These are phyloP conservation scores for Arctopsyche grandis DNA, from an alignment of 1,140 invertebrate genomes.

Conservation along the genomic window DNA sequence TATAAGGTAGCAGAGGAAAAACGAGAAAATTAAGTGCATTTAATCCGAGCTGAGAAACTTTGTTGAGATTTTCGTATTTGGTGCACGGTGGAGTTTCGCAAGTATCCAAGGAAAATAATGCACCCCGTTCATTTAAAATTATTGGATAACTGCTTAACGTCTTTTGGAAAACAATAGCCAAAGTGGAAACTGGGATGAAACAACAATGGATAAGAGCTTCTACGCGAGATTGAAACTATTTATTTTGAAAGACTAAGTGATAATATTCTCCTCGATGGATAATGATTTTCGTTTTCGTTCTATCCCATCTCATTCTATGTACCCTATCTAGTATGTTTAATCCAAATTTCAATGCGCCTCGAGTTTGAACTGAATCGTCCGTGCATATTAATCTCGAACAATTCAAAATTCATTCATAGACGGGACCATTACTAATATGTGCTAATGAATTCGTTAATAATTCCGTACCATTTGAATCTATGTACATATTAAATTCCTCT, in stretches of 20 bases:
- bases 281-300: not conserved
- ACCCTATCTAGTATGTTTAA: too few species aligned
- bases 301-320: too few species aligned
- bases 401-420: too few species aligned
- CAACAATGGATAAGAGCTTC: slow-evolving; percentile 4
- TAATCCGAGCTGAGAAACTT: not conserved
- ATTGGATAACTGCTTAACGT: slow-evolving; percentile 43
- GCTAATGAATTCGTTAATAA: too few species aligned
- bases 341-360: too few species aligned
- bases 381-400: too few species aligned
- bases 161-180: slow-evolving; percentile 18
- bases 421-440: too few species aligned
- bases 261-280: not conserved
- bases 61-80: not conserved
- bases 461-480: too few species aligned
- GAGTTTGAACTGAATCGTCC: too few species aligned
- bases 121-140: slow-evolving; percentile 35
- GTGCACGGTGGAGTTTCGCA: not conserved
- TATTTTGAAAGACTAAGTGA: not conserved
- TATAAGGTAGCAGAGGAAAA: not conserved
- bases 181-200: not conserved
- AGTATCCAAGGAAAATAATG: not conserved
- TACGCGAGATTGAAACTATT: not conserved
- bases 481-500: too few species aligned
- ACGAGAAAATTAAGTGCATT: not conserved